Evolutionary conservation across 2,888 invertebrate species (phyloP).

Genomic region (Ametastegia equiseti): DNA sequence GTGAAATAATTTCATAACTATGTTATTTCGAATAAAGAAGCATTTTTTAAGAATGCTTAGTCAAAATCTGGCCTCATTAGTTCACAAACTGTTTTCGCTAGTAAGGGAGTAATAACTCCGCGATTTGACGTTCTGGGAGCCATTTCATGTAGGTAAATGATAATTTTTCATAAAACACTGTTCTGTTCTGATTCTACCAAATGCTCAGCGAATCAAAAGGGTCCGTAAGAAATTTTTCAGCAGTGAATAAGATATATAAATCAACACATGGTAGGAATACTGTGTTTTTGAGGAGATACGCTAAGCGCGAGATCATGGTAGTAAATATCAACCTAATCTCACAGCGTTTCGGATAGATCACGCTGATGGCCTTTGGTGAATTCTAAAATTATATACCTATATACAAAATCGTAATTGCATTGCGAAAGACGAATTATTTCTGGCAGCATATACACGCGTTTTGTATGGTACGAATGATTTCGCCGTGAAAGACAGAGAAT

Average conservation of each 20-base stretch:
- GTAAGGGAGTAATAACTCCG: neutral
- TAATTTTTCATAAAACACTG: neutral
- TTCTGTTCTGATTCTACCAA: neutral
- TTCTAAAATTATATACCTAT: conserved; percentile 35
- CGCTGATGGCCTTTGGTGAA: conserved; percentile 31
- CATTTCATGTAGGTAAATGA: neutral
- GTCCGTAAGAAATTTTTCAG: neutral
- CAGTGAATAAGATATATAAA: neutral
- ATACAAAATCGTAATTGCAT: conserved; percentile 38
- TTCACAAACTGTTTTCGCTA: neutral
- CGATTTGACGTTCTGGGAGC: neutral
- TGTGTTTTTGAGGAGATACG: neutral
- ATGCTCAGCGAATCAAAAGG: neutral
- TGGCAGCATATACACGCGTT: conserved; percentile 52
- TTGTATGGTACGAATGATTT: conserved; percentile 9
- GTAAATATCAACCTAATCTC: conserved; percentile 8
- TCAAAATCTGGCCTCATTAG: neutral
- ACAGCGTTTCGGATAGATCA: conserved; percentile 25
- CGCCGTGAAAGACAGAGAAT: neutral
- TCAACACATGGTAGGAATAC: neutral
- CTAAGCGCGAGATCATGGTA: neutral
- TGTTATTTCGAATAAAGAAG: too few relatives aligned
- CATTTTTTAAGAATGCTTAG: neutral
- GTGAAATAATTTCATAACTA: neutral
- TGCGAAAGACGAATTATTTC: conserved; percentile 60